These are phyloP conservation scores for Diorhabda elongata DNA, from an alignment of 1,140 invertebrate genomes.

Conservation along the genomic window DNA sequence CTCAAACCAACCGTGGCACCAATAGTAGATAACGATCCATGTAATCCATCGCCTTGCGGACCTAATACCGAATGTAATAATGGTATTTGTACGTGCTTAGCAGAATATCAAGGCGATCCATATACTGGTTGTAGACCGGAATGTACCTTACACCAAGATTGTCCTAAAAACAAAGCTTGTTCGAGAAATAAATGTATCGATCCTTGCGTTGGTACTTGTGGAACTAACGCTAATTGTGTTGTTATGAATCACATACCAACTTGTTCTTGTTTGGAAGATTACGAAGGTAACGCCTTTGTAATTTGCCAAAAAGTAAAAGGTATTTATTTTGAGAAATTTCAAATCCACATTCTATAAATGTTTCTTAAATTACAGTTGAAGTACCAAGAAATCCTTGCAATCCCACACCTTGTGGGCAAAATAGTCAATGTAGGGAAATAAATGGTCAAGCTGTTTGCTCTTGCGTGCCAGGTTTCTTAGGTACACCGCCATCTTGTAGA, in stretches of 20 bases:
- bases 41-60: constrained; percentile 51
- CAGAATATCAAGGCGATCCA: constrained; percentile 53
- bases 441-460: constrained; percentile 64
- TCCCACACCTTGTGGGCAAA: constrained; percentile 64
- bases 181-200: constrained; percentile 61
- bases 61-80: constrained; percentile 47
- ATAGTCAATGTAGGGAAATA: constrained; percentile 59
- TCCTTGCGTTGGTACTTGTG: constrained; percentile 65
- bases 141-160: constrained; percentile 67
- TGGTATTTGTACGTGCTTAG: constrained; percentile 50
- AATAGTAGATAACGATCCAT: constrained; percentile 43
- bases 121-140: constrained; percentile 58
- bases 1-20: constrained; percentile 46
- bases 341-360: constrained; percentile 27
- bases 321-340: constrained; percentile 49
- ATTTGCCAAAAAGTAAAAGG: constrained; percentile 56
- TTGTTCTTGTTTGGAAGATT: constrained; percentile 61
- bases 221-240: constrained; percentile 61
- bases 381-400: constrained; percentile 54
- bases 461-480: constrained; percentile 59
- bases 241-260: constrained; percentile 64
- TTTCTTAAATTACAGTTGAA: constrained; percentile 25
- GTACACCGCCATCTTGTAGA: constrained; percentile 60
- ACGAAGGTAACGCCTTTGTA: constrained; percentile 62
- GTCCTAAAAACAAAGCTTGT: constrained; percentile 59